Evolutionary conservation across 2,797 vertebrate genomes (phyloP).

Genomic region (Mormyrus hasselquistii): DNA sequence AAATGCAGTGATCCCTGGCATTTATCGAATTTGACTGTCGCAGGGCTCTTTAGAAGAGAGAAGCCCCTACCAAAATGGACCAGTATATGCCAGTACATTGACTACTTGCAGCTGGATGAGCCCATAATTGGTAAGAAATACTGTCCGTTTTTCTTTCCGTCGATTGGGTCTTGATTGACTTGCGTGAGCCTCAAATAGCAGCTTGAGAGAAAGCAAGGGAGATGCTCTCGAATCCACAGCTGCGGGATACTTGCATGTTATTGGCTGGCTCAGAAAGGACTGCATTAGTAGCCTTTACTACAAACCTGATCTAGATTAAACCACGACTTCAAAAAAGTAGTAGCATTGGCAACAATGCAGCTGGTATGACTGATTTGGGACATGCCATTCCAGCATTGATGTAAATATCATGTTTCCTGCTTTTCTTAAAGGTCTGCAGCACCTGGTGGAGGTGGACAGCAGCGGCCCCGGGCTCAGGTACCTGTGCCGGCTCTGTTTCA

Average conservation of each 20-base stretch:
- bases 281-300: not conserved
- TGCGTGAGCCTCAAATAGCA: not conserved
- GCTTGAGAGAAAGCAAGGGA: not conserved
- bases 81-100: constrained; percentile 14
- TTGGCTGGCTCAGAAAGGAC: not conserved
- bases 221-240: not conserved
- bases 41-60: constrained; percentile 11
- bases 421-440: constrained; percentile 51
- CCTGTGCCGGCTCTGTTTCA: constrained; percentile 53
- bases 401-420: not conserved
- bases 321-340: not conserved
- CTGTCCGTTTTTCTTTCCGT: not conserved
- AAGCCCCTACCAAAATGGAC: constrained; percentile 13
- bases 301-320: not conserved
- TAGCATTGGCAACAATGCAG: not conserved
- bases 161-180: not conserved
- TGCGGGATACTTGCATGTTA: not conserved
- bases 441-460: constrained; percentile 46
- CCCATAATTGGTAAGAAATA: constrained; percentile 64
- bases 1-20: not conserved
- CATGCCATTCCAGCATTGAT: not conserved
- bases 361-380: not conserved
- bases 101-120: constrained; percentile 64
- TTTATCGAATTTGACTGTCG: constrained; percentile 10
- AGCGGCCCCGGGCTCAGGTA: constrained; percentile 43